A percentile compares a stretch with the other conserved stretches of the same genome.
These are phyloP conservation scores for Slavum lentiscoides DNA, from an alignment of 2,888 invertebrate genomes.

Conservation along the genomic window DNA sequence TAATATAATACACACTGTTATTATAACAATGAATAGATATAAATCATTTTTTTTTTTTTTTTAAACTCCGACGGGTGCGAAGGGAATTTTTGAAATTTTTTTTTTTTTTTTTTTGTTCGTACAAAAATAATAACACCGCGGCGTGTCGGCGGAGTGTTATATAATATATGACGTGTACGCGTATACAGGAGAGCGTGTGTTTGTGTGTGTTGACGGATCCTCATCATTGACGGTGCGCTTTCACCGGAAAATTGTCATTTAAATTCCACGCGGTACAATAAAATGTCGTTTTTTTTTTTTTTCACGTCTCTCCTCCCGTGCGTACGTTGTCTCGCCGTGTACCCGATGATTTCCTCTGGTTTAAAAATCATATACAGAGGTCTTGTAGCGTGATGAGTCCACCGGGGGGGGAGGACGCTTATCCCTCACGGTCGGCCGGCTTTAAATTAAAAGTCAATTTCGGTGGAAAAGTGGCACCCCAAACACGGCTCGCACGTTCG, in stretches of 20 bases:
- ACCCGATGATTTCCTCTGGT: conserved; percentile 34
- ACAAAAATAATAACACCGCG: conserved; percentile 17
- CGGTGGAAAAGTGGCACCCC: conserved; percentile 24
- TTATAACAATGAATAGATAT: background rate
- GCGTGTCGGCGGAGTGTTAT: background rate
- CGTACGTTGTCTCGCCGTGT: background rate
- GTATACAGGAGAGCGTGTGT: background rate
- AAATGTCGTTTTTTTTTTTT: conserved; percentile 19
- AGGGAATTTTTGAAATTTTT: background rate
- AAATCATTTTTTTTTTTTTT: conserved; percentile 18
- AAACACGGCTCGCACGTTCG: background rate
- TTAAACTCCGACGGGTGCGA: background rate
- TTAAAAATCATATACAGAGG: background rate
- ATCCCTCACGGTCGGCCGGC: conserved; percentile 40
- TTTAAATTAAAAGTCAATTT: conserved; percentile 51
- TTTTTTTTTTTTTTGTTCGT: background rate
- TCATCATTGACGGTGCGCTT: conserved; percentile 26
- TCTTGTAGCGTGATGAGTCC: conserved; percentile 1
- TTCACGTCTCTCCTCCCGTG: background rate
- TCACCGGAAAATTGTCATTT: conserved; percentile 51
- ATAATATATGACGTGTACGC: background rate
- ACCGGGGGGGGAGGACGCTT: conserved; percentile 20
- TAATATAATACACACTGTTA: background rate
- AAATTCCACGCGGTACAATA: conserved; percentile 27
- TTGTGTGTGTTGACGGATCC: background rate